Evolutionary conservation across 2,113 vertebrate species (phyloP), one percentile per base, ranked within the genome.

Genomic region (Todiramphus saurophagus): DNA sequence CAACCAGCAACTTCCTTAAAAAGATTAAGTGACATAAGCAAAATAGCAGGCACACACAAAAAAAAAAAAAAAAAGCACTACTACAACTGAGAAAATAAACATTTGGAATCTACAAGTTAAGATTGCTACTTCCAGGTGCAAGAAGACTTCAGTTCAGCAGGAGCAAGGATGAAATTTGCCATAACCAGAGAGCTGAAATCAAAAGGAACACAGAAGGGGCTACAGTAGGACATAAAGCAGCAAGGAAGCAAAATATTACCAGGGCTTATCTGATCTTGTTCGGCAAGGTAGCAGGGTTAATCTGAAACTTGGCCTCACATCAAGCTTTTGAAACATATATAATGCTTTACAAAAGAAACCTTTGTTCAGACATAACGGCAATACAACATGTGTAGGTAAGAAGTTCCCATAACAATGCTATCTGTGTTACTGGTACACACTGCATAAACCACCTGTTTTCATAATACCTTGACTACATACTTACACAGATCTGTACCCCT

Each of bases 401-500:
- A 72, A 55, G 8, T 37, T 76, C 8, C 69, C 19, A 3, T 68
- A 73, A 78, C 28, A 87, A 55, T 10, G 44, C 15, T 41, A 23
- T 30, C 9, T 58, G 31, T 55, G 33, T 37, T 87, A 64, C 35
- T 72, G 21, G 6, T 9, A 25, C 24, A n/a, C 62, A 59, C 8
- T 2, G 5, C 82, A 60, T 20, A 94, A 58, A 30, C 6, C 12
- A 58, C 6, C 11, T 3, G 50, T 80, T 93, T 69, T 30, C 53
- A 7, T 13, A 79, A 30, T 4, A 48, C 7, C 33, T 79, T 67
- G 27, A 59, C 14, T 55, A 84, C 92, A 86, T 88, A 98, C 98
- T 98, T 97, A 98, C 98, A 33, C 15, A 97, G 78, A 87, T 98
- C 98, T 50, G 96, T 94, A 55, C 94, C 93, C 84, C 86, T 96